Conservation (phyloP, 1,140 invertebrate species). For the Drosophila burlai region DNA sequence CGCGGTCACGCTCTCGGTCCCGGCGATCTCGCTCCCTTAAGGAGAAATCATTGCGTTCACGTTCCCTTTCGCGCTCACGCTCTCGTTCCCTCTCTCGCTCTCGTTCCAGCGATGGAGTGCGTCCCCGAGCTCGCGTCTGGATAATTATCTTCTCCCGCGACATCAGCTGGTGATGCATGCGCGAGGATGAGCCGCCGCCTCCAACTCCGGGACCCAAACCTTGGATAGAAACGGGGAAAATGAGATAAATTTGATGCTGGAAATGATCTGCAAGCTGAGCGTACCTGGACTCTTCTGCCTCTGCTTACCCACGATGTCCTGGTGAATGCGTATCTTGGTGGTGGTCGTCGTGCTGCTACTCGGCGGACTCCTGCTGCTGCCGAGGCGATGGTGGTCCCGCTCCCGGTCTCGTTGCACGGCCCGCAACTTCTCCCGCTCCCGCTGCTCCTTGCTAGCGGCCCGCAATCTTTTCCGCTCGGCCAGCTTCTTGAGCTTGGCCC, state of each 20-base stretch:
- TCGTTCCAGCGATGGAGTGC: conserved; percentile 73
- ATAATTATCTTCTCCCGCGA: conserved; percentile 83
- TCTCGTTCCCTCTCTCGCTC: conserved; percentile 70
- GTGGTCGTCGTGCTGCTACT: conserved; percentile 69
- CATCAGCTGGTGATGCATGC: conserved; percentile 78
- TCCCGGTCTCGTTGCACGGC: conserved; percentile 72
- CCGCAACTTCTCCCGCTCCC: conserved; percentile 76
- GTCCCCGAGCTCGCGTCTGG: conserved; percentile 72
- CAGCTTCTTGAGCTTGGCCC: conserved; percentile 76
- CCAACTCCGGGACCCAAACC: conserved; percentile 17
- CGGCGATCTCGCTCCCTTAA: conserved; percentile 82
- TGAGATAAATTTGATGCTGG: background rate
- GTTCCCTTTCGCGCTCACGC: conserved; percentile 85
- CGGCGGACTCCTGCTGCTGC: conserved; percentile 72
- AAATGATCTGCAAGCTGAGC: background rate
- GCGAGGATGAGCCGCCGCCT: conserved; percentile 52
- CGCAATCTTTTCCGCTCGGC: conserved; percentile 76
- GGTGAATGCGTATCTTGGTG: conserved; percentile 81
- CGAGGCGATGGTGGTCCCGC: conserved; percentile 73
- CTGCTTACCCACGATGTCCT: conserved; percentile 76
- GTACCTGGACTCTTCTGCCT: conserved; percentile 72
- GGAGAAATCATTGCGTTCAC: conserved; percentile 85
- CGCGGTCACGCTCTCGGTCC: conserved; percentile 67
- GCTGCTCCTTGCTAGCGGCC: conserved; percentile 78
- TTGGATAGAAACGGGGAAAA: background rate